Evolutionary conservation across 2,797 vertebrate species (phyloP), one percentile per base, ranked within the genome.

Genomic region (Myotis daubentonii): DNA sequence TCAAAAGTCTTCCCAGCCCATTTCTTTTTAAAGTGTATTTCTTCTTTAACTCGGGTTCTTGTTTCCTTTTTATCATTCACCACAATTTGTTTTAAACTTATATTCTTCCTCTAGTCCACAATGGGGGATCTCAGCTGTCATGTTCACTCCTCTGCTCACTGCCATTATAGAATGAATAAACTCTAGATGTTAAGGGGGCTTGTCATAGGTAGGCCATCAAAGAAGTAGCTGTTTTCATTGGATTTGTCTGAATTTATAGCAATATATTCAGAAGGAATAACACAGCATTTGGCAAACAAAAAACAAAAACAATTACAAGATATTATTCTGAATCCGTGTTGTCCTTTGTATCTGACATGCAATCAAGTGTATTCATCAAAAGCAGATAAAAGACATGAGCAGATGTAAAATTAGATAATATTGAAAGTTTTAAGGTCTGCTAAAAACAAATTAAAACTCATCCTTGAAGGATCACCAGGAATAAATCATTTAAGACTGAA

Each of bases 71-170:
- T 25, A 25, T 22, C n/a, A 6, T 1, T 3, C 38, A 7, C 1
- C 13, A 7, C 3, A 30, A 0, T 23, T 65, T 33, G 8, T n/a
- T 51, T 33, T 10, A 33, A 76, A 44, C 8, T 22, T 5, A 23
- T 10, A 9, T 66, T 36, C 33, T 20, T 57, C 23, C 1, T 70
- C 36, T 10, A 22, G 28, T 3, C 44, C 49, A 30, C 0, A 1
- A 30, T 33, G 10, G 36, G 13, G 20, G 20, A 15, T 16, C 53
- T 62, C 62, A 0, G 4, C 7, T 23, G 41, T 22, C 3, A 7
- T 1, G 33, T 30, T 22, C 2, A 0, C 4, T 5, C 5, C 7
- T n/a, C 33, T 16, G 30, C 53, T 76, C 30, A 9, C 1, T 1
- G 1, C 53, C 17, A 4, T 28, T n/a, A 6, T 4, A 3, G 36